Evolutionary conservation across 2,888 invertebrate genomes (phyloP).

Genomic region (Leptogaster cylindrica): DNA sequence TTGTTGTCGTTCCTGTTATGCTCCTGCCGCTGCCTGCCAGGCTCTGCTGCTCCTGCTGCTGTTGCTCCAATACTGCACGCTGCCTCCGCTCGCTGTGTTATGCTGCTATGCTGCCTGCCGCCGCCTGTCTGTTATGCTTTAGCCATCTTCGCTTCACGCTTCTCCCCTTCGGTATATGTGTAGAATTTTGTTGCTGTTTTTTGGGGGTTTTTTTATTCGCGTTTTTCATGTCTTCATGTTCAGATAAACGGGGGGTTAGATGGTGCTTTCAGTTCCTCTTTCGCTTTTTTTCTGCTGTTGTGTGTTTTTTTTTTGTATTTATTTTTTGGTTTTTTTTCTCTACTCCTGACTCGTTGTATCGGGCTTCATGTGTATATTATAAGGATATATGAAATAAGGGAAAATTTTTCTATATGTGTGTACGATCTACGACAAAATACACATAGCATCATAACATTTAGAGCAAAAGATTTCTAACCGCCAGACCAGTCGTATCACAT

Average conservation of each 20-base stretch:
- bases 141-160: constrained; percentile 26
- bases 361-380: constrained; percentile 35
- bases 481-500: constrained; percentile 53
- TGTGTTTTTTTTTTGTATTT: not conserved
- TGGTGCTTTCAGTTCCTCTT: constrained; percentile 32
- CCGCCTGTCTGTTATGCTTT: constrained; percentile 30
- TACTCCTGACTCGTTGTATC: constrained; percentile 26
- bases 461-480: constrained; percentile 56
- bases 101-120: constrained; percentile 1
- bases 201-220: constrained; percentile 40
- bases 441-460: constrained; percentile 54
- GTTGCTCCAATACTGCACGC: constrained; percentile 25
- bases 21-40: not conserved
- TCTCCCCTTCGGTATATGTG: constrained; percentile 32
- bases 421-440: constrained; percentile 50
- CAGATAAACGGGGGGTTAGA: constrained; percentile 30
- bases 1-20: constrained; percentile 37
- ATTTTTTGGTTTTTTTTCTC: not conserved
- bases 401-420: constrained; percentile 29
- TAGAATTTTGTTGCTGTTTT: constrained; percentile 40
- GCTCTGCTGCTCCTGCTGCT: not conserved
- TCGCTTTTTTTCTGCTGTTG: constrained; percentile 27
- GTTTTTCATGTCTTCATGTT: constrained; percentile 40
- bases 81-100: too few relatives aligned
- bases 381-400: constrained; percentile 40